Base-by-base conservation (phyloP, 2,797 vertebrate species). In the Semaprochilodus insignis region DNA sequence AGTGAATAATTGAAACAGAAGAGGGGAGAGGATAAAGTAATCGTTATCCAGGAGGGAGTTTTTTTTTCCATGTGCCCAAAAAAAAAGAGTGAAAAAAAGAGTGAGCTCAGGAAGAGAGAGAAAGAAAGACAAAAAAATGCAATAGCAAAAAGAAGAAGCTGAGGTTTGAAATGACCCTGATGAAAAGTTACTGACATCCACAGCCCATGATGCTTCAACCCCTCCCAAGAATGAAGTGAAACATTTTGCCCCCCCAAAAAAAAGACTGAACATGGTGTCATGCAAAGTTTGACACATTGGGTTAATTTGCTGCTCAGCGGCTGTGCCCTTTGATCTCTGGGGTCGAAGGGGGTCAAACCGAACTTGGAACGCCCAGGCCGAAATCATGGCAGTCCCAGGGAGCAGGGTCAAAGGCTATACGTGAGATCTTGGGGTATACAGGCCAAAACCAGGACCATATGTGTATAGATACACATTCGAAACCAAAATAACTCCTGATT, bases 281-380 rank as follows among this genome's bases (percentile, higher is more conserved):
- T 95, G 91, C 92, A 90, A 91, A 88, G 60, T 95, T 93, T 96
- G 95, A 95, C 94, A 93, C 94, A 96, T 95, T 95, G 95, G 93
- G 93, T 95, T 96, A 95, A 96, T 95, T 95, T 96, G 94, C 94
- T 92, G 94, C 91, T 93, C 93, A 90, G 92, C 89, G 88, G 88
- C 89, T 89, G 83, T 92, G 94, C 94, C 94, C 94, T 89, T 83
- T 94, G 92, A 94, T 89, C 95, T 89, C 83, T 81, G 66, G 80
- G 87, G 93, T 89, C 91, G 89, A 88, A 54, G 21, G 87, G 84
- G 94, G 93, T 95, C 93, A 82, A 91, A 90, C 69, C 75, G 87
- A 91, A 82, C 93, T 91, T 92, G 83, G 92, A 93, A 91, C 84
- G 88, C 92, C 91, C 93, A 94, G 93, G 92, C 90, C 89, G 88